Evolutionary conservation across 2,888 invertebrate species (phyloP).

Genomic region (Dynastes maya): DNA sequence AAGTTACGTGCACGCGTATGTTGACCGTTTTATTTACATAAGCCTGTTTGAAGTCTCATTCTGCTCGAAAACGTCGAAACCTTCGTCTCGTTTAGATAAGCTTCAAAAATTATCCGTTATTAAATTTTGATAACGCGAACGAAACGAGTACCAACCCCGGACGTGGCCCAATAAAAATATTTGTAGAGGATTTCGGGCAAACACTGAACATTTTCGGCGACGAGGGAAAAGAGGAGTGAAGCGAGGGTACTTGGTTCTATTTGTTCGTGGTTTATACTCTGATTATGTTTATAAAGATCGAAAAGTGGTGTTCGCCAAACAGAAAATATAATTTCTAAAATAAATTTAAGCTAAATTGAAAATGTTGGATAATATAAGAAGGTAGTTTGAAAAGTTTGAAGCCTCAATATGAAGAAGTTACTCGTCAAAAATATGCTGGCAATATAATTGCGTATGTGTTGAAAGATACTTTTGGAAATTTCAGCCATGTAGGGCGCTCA

Average conservation of each 20-base stretch:
- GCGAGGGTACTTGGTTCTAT: not conserved
- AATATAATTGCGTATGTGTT: no score
- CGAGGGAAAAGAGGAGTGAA: no score
- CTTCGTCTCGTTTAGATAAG: not conserved
- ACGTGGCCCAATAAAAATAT: slow-evolving; percentile 20
- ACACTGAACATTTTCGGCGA: slow-evolving; percentile 3
- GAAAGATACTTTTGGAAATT: no score
- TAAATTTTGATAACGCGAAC: slow-evolving; percentile 27
- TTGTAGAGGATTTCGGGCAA: slow-evolving; percentile 27
- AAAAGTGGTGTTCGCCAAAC: no score
- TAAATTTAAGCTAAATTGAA: no score
- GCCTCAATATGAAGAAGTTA: no score
- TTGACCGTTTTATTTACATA: slow-evolving; percentile 18
- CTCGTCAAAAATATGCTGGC: no score
- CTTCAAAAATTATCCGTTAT: slow-evolving; percentile 25
- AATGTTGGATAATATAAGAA: no score
- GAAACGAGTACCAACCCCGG: not conserved
- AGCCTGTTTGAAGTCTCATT: slow-evolving; percentile 3
- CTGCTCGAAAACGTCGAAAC: not conserved
- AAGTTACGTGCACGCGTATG: slow-evolving; percentile 7
- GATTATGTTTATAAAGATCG: not conserved
- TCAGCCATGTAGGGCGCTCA: no score
- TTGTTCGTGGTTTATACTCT: not conserved
- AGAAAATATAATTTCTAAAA: no score
- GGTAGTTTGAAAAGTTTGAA: no score